These are phyloP conservation scores for Meteorus cinctellus DNA, from an alignment of 2,888 invertebrate species.

Conservation along the genomic window DNA sequence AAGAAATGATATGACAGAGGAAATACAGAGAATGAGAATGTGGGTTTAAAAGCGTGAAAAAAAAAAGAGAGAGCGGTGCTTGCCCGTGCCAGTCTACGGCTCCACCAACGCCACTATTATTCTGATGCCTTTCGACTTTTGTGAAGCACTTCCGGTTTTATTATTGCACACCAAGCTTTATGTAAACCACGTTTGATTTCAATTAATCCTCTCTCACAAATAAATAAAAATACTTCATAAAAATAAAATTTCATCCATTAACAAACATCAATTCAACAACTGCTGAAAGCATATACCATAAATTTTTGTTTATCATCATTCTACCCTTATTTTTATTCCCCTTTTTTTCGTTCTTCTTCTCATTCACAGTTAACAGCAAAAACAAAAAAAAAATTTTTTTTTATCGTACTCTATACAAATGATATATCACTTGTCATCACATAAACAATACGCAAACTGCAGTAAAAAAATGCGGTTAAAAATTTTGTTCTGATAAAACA, in stretches of 20 bases:
- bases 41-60: slow-evolving; percentile 21
- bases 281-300: neutral
- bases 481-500: slow-evolving; percentile 1
- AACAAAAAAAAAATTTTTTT: neutral
- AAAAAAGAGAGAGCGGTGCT: slow-evolving; percentile 44
- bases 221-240: neutral
- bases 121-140: slow-evolving; percentile 15
- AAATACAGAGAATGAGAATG: slow-evolving; percentile 2
- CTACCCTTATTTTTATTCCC: neutral
- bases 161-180: slow-evolving; percentile 16
- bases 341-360: neutral
- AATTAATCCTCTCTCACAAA: slow-evolving; percentile 13
- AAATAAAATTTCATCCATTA: neutral
- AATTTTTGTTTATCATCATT: slow-evolving; percentile 1
- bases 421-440: slow-evolving; percentile 2
- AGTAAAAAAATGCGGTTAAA: neutral
- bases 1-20: slow-evolving; percentile 20
- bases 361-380: neutral
- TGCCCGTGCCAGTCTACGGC: slow-evolving; percentile 50
- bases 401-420: neutral
- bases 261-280: neutral
- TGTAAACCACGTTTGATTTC: slow-evolving; percentile 20
- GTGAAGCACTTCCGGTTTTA: slow-evolving; percentile 30
- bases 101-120: slow-evolving; percentile 23
- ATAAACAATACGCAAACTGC: neutral